These are phyloP conservation scores for Leucoma salicis DNA, from an alignment of 2,888 invertebrate genomes.

Conservation along the genomic window DNA sequence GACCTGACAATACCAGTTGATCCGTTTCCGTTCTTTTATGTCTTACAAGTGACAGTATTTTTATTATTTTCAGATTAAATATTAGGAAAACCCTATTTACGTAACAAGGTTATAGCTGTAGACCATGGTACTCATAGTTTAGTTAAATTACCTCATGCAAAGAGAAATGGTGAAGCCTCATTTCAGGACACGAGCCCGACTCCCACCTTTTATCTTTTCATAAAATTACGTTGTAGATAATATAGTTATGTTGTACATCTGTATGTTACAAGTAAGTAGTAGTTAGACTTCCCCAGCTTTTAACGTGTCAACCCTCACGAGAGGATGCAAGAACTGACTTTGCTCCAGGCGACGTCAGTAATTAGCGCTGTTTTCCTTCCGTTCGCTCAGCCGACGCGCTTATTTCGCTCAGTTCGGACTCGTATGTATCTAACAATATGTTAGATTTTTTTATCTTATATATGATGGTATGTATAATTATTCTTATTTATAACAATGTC, in stretches of 20 bases:
- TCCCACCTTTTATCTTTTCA: neutral
- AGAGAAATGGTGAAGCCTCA: no score
- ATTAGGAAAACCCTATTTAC: no score
- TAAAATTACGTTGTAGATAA: slow-evolving; percentile 8
- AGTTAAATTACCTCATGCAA: no score
- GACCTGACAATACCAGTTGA: no score
- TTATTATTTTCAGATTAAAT: no score
- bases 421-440: no score
- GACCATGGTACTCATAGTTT: no score
- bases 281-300: slow-evolving; percentile 42
- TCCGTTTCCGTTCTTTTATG: no score
- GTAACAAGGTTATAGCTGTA: no score
- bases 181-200: no score
- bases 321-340: slow-evolving; percentile 44
- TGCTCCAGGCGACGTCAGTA: slow-evolving; percentile 66
- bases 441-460: neutral
- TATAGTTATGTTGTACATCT: slow-evolving; percentile 7
- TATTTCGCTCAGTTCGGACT: slow-evolving; percentile 18
- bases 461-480: neutral
- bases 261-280: slow-evolving; percentile 31
- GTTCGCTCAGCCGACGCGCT: slow-evolving; percentile 31
- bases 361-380: slow-evolving; percentile 77
- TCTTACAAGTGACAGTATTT: no score
- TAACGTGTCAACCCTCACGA: slow-evolving; percentile 34
- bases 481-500: no score